phyloP scores from a whole-genome alignment of 2,797 vertebrate genomes.

The Characodon lateralis region DNA sequence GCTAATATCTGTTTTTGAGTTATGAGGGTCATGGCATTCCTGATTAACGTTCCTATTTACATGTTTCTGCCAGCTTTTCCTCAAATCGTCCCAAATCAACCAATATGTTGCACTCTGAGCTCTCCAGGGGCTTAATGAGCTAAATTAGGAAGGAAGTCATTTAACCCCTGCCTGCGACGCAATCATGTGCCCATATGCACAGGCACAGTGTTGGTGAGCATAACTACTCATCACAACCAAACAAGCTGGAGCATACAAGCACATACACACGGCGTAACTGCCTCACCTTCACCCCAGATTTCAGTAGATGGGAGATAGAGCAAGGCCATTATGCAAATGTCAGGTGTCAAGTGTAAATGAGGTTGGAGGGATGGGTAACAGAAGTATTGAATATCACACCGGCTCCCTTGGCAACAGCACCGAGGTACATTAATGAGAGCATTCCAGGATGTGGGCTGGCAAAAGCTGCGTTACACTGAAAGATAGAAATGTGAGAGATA shows the following conservation, averaged over 20 bases:
- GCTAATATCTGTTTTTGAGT: constrained; percentile 57
- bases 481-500: constrained; percentile 37
- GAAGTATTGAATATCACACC: constrained; percentile 73
- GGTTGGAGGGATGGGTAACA: constrained; percentile 75
- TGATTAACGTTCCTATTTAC: constrained; percentile 61
- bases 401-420: constrained; percentile 70
- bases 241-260: constrained; percentile 23
- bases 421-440: constrained; percentile 64
- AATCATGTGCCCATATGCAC: constrained; percentile 21
- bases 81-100: constrained; percentile 71
- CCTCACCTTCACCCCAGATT: constrained; percentile 52
- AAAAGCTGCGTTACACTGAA: constrained; percentile 47
- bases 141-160: constrained; percentile 72
- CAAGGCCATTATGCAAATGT: constrained; percentile 78
- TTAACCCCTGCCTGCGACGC: constrained; percentile 66
- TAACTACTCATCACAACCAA: constrained; percentile 49
- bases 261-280: constrained; percentile 30
- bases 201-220: constrained; percentile 22
- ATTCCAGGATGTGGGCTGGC: constrained; percentile 59
- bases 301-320: constrained; percentile 66
- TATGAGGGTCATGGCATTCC: constrained; percentile 63
- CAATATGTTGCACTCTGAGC: constrained; percentile 54
- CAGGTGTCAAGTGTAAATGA: constrained; percentile 83
- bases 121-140: constrained; percentile 70
- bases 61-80: constrained; percentile 61